phyloP scores from a whole-genome alignment of 1,140 invertebrate genomes.

The Zeugodacus cucurbitae region DNA sequence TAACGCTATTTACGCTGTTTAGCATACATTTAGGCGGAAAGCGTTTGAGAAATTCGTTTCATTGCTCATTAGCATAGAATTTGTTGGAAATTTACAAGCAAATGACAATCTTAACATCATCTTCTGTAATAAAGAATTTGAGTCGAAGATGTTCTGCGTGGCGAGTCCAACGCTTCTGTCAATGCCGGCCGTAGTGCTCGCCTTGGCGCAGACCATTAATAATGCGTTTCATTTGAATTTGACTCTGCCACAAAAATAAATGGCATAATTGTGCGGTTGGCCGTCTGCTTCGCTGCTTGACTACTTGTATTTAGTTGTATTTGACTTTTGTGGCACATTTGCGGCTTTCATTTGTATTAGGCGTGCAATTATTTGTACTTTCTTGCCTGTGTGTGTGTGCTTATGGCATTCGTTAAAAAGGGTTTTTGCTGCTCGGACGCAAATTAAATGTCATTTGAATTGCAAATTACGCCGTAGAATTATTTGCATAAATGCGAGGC shows the following conservation, averaged over 20 bases:
- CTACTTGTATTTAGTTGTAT: slow-evolving; percentile 5
- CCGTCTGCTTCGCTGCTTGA: not conserved
- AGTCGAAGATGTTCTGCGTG: not conserved
- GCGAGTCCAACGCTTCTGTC: not conserved
- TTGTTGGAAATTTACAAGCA: not conserved
- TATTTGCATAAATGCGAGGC: not conserved
- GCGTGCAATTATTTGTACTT: not conserved
- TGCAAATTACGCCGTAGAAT: not conserved
- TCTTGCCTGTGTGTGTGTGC: not conserved
- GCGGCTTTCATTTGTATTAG: not conserved
- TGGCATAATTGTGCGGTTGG: not conserved
- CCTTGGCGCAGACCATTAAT: not conserved
- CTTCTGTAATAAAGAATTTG: not conserved
- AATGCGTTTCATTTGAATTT: not conserved
- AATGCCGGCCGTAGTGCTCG: not conserved
- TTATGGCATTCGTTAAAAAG: not conserved
- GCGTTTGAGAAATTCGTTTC: not conserved
- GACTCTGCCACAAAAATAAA: not conserved
- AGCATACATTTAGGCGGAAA: slow-evolving; percentile 18
- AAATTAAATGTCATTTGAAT: slow-evolving; percentile 20
- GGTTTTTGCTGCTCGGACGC: not conserved
- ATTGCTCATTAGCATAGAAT: slow-evolving; percentile 26
- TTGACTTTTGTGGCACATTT: slow-evolving; percentile 25
- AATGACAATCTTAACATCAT: slow-evolving; percentile 5
- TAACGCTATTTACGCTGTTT: not conserved